Percentiles rank a stretch among this genome's conserved stretches.
Conservation (phyloP, 2,797 vertebrate species). For the Monodelphis domestica region DNA sequence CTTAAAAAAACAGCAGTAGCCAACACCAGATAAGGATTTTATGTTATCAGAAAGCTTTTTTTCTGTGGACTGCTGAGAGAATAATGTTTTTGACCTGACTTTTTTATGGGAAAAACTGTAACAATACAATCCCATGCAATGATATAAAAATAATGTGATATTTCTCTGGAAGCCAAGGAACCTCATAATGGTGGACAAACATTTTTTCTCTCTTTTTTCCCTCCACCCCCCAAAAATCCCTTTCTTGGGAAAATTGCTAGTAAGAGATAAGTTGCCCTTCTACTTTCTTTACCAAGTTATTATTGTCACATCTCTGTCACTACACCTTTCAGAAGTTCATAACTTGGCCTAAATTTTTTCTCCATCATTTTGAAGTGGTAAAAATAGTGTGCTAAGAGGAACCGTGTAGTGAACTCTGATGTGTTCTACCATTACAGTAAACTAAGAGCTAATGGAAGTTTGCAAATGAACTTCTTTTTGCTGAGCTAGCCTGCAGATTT, state of each 20-base stretch:
- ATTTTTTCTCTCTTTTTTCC: background rate
- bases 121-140: background rate
- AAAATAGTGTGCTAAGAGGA: background rate
- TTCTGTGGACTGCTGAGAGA: background rate
- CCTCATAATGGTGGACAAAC: background rate
- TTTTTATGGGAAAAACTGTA: conserved; percentile 43
- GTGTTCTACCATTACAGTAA: background rate
- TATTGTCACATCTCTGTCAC: background rate
- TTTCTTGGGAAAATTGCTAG: background rate
- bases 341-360: background rate
- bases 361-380: background rate
- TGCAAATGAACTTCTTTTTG: background rate
- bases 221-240: background rate
- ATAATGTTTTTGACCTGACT: conserved; percentile 22
- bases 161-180: background rate
- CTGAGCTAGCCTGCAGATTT: background rate
- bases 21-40: conserved; percentile 27
- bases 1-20: background rate
- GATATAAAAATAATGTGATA: conserved; percentile 15
- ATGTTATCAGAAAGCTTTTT: conserved; percentile 33
- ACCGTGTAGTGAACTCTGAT: background rate
- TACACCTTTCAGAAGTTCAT: conserved; percentile 2
- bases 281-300: background rate
- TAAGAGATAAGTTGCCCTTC: background rate
- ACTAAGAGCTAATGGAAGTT: background rate